A percentile compares a stretch with the other conserved stretches of the same genome.
These are phyloP conservation scores for Pseudorhiza aurosa DNA, from an alignment of 30 jellyfish, hydroid and myxozoan species.

Conservation along the genomic window DNA sequence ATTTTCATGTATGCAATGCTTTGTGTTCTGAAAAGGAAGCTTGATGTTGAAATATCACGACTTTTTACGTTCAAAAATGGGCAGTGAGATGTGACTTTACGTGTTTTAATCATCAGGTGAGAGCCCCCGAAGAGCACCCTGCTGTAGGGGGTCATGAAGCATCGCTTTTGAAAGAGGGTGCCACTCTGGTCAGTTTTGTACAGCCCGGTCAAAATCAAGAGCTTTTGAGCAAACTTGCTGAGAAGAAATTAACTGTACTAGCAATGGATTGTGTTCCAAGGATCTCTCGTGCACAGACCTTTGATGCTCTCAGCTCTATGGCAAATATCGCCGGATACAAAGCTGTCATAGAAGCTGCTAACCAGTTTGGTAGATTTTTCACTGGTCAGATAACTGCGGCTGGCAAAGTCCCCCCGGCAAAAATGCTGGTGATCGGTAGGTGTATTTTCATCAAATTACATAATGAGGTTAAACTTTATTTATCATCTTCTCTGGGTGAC, in stretches of 20 bases:
- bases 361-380: slow-evolving; percentile 90
- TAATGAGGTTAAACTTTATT: too few species aligned
- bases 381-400: slow-evolving; percentile 99
- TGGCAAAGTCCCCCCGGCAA: slow-evolving; percentile 98
- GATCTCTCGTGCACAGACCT: slow-evolving; percentile 92
- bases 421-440: slow-evolving; percentile 90
- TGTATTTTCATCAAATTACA: background rate
- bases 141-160: slow-evolving; percentile 89
- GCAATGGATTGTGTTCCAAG: slow-evolving; percentile 98
- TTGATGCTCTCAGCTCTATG: slow-evolving; percentile 98
- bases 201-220: slow-evolving; percentile 86
- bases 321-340: slow-evolving; percentile 97
- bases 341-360: slow-evolving; percentile 94
- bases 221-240: slow-evolving; percentile 63
- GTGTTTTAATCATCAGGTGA: slow-evolving; percentile 42
- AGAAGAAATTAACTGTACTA: slow-evolving; percentile 71
- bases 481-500: background rate
- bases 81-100: background rate
- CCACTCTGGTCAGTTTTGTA: slow-evolving; percentile 79
- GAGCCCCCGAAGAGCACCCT: slow-evolving; percentile 86
- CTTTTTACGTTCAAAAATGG: too few species aligned
- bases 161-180: slow-evolving; percentile 74
- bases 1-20: too few species aligned
- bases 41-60: too few species aligned
- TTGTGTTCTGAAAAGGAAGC: too few species aligned